A percentile compares a stretch with the other conserved stretches of the same genome.
Evolutionary conservation across 2,113 vertebrate species (phyloP).

Genomic region (Peromyscus maniculatus): DNA sequence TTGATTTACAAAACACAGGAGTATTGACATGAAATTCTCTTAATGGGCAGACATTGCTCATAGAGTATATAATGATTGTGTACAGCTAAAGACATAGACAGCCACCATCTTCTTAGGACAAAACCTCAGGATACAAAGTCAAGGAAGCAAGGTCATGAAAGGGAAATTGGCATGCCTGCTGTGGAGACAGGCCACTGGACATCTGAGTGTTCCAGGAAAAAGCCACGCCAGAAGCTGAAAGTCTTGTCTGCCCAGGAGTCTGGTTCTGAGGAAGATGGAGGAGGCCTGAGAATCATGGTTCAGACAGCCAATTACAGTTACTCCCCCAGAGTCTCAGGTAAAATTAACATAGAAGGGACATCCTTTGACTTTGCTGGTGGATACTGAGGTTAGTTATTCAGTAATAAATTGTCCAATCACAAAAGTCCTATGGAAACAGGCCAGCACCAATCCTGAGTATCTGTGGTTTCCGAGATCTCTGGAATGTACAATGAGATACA

Average conservation of each 20-base stretch:
- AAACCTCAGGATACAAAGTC: neutral
- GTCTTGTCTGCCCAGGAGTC: neutral
- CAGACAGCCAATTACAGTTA: neutral
- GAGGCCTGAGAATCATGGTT: neutral
- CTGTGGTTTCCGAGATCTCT: neutral
- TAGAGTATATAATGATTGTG: neutral
- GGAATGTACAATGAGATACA: neutral
- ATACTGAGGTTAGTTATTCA: neutral
- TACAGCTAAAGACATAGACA: neutral
- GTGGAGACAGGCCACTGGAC: neutral
- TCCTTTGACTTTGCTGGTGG: neutral
- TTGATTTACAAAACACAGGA: neutral
- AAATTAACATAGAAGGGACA: neutral
- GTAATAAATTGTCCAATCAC: neutral
- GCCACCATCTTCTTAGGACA: neutral
- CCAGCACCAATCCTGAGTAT: neutral
- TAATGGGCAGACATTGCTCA: neutral
- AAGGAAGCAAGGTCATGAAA: neutral
- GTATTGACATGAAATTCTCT: neutral
- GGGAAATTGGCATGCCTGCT: neutral
- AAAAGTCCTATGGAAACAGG: neutral
- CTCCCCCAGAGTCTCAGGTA: neutral
- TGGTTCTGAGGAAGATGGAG: neutral
- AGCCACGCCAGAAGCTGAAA: neutral
- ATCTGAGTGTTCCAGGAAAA: neutral